These are phyloP conservation scores for Neodiprion virginianus DNA, from an alignment of 1,140 invertebrate species.

Conservation along the genomic window DNA sequence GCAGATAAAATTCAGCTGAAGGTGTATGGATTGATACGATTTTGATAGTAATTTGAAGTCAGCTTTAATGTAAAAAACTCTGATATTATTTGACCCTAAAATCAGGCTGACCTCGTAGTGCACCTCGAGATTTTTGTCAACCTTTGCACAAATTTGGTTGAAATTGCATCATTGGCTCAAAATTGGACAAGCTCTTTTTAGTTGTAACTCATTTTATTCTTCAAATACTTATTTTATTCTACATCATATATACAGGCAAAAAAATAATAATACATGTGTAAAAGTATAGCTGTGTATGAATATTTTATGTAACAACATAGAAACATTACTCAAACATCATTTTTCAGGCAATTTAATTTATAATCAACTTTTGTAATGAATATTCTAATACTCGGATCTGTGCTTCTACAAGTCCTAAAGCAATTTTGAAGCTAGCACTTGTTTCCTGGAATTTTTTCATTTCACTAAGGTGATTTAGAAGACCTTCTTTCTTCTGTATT, in stretches of 20 bases:
- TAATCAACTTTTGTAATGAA: constrained; percentile 27
- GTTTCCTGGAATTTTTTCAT: constrained; percentile 36
- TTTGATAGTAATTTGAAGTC: too few relatives aligned
- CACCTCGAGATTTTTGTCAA: too few relatives aligned
- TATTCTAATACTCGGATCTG: constrained; percentile 40
- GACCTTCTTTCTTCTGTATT: constrained; percentile 37
- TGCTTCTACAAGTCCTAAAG: constrained; percentile 45
- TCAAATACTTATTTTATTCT: not conserved
- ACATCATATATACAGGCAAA: not conserved
- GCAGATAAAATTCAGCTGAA: too few relatives aligned
- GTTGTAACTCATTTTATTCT: constrained; percentile 3
- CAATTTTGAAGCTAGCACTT: constrained; percentile 45
- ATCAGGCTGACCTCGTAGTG: not conserved
- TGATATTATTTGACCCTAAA: not conserved
- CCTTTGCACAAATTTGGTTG: not conserved
- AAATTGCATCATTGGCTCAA: not conserved
- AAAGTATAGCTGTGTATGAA: constrained; percentile 14
- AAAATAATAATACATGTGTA: constrained; percentile 17
- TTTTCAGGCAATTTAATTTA: not conserved
- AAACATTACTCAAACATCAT: constrained; percentile 18
- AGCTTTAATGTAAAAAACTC: not conserved
- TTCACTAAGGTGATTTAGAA: constrained; percentile 30
- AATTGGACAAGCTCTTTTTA: not conserved
- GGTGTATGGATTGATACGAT: too few relatives aligned
- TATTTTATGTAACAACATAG: constrained; percentile 19